Percentiles rank a stretch among this genome's conserved stretches.
Conservation (phyloP, 1,140 invertebrate genomes). For the Mizuhopecten yessoensis region DNA sequence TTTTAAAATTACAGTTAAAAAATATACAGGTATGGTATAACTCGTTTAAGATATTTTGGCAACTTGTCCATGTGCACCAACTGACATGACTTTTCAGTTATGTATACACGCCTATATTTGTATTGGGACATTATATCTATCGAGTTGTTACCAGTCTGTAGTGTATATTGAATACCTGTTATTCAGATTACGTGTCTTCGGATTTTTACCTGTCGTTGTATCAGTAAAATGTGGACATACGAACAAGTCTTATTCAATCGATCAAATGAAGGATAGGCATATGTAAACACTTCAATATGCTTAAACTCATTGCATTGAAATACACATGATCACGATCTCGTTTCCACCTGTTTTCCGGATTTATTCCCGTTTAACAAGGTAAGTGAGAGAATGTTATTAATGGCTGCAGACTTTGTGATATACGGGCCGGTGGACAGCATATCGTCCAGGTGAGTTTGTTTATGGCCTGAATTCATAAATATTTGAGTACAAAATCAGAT, state of each 20-base stretch:
- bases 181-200: neutral
- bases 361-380: neutral
- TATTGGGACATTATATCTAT: neutral
- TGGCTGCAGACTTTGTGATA: neutral
- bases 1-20: neutral
- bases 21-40: neutral
- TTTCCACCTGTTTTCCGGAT: neutral
- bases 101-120: neutral
- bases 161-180: neutral
- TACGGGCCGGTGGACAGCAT: neutral
- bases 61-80: neutral
- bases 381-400: neutral
- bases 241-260: neutral
- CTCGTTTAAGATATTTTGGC: neutral
- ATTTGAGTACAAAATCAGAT: neutral
- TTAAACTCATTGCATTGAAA: no score
- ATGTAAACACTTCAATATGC: no score
- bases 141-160: neutral
- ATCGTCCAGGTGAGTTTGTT: neutral
- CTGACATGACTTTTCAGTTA: neutral
- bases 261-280: constrained; percentile 15
- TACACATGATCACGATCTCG: no score
- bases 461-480: constrained; percentile 8
- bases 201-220: neutral
- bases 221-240: neutral